Conservation (phyloP, 2,113 vertebrate species). For the Gymnorhina tibicen region DNA sequence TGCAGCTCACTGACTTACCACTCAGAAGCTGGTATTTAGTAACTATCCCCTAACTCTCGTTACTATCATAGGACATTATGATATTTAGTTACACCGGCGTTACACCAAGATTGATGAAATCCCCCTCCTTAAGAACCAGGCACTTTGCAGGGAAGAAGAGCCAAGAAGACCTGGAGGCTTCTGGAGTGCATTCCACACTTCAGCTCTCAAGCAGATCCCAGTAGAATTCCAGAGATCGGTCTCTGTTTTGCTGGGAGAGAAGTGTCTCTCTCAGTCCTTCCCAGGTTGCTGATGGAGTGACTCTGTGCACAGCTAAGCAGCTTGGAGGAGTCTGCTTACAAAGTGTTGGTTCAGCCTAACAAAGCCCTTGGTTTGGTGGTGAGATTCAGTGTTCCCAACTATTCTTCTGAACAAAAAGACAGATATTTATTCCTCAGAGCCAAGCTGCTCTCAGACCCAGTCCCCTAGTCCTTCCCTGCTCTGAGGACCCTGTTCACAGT, state of each 20-base stretch:
- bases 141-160: not conserved
- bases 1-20: not conserved
- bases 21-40: not conserved
- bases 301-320: not conserved
- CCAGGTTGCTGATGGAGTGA: not conserved
- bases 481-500: not conserved
- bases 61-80: not conserved
- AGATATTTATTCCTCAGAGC: not conserved
- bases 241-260: not conserved
- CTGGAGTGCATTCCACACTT: not conserved
- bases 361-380: not conserved
- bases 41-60: not conserved
- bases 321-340: not conserved
- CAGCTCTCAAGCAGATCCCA: not conserved
- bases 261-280: not conserved
- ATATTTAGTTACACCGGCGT: not conserved
- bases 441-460: not conserved
- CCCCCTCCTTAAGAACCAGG: not conserved
- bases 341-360: not conserved
- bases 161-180: not conserved
- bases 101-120: not conserved
- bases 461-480: not conserved
- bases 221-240: not conserved
- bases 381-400: not conserved
- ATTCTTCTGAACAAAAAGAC: not conserved